A percentile compares a stretch with the other conserved stretches of the same genome.
Evolutionary conservation across 2,113 vertebrate species (phyloP).

Genomic region (Poicephalus meyeri): DNA sequence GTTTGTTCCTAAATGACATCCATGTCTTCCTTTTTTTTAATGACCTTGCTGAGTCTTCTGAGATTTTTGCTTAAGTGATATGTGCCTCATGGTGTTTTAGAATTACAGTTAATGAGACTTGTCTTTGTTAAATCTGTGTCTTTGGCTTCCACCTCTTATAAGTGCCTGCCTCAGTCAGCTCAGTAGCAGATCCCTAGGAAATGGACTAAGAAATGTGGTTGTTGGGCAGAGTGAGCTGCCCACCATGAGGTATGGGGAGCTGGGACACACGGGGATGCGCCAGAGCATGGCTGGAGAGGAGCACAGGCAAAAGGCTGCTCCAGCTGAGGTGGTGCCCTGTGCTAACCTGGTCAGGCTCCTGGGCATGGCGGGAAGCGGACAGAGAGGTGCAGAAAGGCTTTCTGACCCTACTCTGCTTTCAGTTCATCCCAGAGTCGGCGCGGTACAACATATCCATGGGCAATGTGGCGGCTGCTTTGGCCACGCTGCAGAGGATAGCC

Average conservation of each 20-base stretch:
- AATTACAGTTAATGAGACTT: not conserved
- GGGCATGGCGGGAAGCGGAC: accelerated
- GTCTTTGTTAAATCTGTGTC: not conserved
- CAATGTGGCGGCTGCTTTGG: constrained; percentile 75
- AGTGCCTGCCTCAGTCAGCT: not conserved
- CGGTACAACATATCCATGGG: constrained; percentile 87
- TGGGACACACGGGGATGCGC: accelerated
- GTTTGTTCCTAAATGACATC: not conserved
- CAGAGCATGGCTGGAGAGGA: not conserved
- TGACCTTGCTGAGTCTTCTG: not conserved
- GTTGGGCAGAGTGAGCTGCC: not conserved
- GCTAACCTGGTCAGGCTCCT: not conserved
- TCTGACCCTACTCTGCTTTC: not conserved
- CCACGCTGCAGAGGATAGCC: constrained; percentile 83
- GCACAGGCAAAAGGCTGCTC: not conserved
- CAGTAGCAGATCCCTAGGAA: not conserved
- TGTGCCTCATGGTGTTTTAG: accelerated
- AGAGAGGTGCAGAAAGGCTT: not conserved
- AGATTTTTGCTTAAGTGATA: not conserved
- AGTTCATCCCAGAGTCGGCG: constrained; percentile 95
- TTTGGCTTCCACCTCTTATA: not conserved
- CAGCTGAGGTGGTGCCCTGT: too few relatives aligned
- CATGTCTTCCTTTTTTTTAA: not conserved
- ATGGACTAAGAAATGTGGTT: not conserved
- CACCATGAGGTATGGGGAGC: not conserved